Evolutionary conservation across 2,113 vertebrate species (phyloP), one percentile per base, ranked within the genome.

Genomic region (Eira barbara): DNA sequence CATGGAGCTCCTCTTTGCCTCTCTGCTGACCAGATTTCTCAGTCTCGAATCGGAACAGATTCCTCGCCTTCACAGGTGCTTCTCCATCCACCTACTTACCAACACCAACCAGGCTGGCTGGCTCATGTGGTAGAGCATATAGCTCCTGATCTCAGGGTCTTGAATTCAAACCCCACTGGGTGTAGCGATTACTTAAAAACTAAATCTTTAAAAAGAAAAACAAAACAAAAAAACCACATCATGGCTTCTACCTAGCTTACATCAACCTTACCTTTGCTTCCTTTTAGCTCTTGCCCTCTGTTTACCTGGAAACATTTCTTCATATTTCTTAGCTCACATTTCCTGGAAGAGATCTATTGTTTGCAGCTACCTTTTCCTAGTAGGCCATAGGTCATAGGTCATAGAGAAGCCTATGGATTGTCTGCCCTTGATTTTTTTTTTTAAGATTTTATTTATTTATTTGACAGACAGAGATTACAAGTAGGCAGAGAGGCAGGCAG

Each of bases 231-330:
- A 36, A n/a, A 36, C 17, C 17, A 6, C 7, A 0, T 2, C 15
- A 0, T 6, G 20, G 10, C 55, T 20, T 21, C 79, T 10, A 0
- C 29, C 27, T 27, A 2, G 13, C 21, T 49, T 14, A 0, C 11
- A 4, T 6, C 89, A 80, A 0, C 34, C 49, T n/a, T 78, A 13
- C 4, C 13, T 34, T 59, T 63, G 27, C 57, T 81, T 90, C 92
- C 59, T 52, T 78, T 79, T 7, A 36, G 73, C 15, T 82, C 78
- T 74, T 47, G n/a, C 55, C 23, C 23, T 2, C 0, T 73, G 21
- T 27, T 57, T 73, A 34, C 39, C 21, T 13, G 8, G 36, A 29
- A 27, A 78, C 1, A 14, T 52, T 18, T 47, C 76, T 93, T 95
- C 45, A 12, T 85, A 12, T 34, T 65, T 91, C 49, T 79, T 89